Evolutionary conservation across 2,888 invertebrate genomes (phyloP).

Genomic region (Pollenia amentaria): DNA sequence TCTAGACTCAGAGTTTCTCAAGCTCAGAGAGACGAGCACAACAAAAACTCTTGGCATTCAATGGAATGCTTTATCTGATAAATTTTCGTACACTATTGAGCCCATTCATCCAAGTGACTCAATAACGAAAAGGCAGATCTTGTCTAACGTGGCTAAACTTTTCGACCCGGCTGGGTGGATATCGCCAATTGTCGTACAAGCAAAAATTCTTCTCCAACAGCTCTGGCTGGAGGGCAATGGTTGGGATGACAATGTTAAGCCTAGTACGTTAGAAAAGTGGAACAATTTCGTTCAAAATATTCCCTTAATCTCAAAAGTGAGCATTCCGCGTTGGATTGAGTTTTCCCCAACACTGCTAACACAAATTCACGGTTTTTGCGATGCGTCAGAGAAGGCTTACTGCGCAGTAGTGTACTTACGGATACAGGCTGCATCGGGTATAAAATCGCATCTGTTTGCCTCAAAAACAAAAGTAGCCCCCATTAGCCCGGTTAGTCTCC

Average conservation of each 20-base stretch:
- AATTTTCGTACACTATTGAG: slow-evolving; percentile 34
- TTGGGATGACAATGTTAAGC: slow-evolving; percentile 42
- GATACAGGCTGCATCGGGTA: not conserved
- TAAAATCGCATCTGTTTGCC: slow-evolving; percentile 36
- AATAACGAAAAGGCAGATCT: slow-evolving; percentile 7
- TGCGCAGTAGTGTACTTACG: slow-evolving; percentile 54
- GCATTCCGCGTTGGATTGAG: slow-evolving; percentile 59
- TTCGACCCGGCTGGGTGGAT: slow-evolving; percentile 57
- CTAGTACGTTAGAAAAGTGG: slow-evolving; percentile 1
- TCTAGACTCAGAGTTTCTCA: slow-evolving; percentile 35
- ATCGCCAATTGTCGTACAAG: slow-evolving; percentile 29
- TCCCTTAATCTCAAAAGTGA: no score
- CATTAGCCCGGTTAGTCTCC: slow-evolving; percentile 56
- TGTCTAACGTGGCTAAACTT: slow-evolving; percentile 3
- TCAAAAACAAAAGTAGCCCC: slow-evolving; percentile 72
- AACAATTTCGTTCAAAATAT: slow-evolving; percentile 21
- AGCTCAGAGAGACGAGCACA: slow-evolving; percentile 35
- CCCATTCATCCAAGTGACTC: not conserved
- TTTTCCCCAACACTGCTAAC: not conserved
- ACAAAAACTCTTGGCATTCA: slow-evolving; percentile 54
- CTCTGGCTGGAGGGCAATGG: slow-evolving; percentile 37
- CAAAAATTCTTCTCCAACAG: slow-evolving; percentile 51
- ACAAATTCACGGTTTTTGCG: slow-evolving; percentile 66
- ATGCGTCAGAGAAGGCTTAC: slow-evolving; percentile 52
- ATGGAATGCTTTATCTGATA: slow-evolving; percentile 44